Evolutionary conservation across 1,140 invertebrate species (phyloP), one percentile per base, ranked within the genome.

Genomic region (Carcinoscorpius rotundicauda): DNA sequence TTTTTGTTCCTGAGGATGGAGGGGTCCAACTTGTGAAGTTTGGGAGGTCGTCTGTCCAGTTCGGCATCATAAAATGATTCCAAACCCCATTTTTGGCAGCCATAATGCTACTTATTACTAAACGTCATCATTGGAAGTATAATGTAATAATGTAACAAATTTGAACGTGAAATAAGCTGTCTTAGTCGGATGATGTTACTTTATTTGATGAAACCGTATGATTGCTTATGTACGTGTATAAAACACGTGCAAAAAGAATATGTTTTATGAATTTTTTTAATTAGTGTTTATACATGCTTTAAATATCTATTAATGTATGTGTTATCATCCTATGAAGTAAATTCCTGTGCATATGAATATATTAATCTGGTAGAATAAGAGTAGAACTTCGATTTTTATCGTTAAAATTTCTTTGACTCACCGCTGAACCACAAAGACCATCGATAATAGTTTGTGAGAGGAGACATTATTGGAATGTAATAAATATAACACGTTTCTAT

Each of bases 21-120:
- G 5, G 72, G 72, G 53, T 73, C 71, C 72, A 71, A 73, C 61
- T 69, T 71, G 5, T 60, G 59, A 48, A 72, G 51, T 50, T 62
- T 62, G 0, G 64, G 59, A 52, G 58, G 51, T 5, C 71, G 68
- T 3, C 63, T 59, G 60, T 72, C 72, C 57, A 66, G 50, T 6
- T 55, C 50, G 10, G 63, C 61, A 51, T 73, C 70, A 6, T 70
- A 56, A 11, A 70, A 61, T 6, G 68, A 61, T 56, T 72, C 68
- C 49, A 69, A 71, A 49, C 72, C 72, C 71, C 72, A n/a, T n/a
- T n/a, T n/a, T n/a, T n/a, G n/a, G 48, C 8, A 48, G 49, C 53
- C 60, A 64, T 29, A 59, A 57, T 62, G 6, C 11, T 58, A 10
- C 6, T 4, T 58, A 3, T 5, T 58, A 3, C 11, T 60, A 49